Evolutionary conservation across 2,888 invertebrate species (phyloP), one percentile per base, ranked within the genome.

Genomic region (Agrilus mali): DNA sequence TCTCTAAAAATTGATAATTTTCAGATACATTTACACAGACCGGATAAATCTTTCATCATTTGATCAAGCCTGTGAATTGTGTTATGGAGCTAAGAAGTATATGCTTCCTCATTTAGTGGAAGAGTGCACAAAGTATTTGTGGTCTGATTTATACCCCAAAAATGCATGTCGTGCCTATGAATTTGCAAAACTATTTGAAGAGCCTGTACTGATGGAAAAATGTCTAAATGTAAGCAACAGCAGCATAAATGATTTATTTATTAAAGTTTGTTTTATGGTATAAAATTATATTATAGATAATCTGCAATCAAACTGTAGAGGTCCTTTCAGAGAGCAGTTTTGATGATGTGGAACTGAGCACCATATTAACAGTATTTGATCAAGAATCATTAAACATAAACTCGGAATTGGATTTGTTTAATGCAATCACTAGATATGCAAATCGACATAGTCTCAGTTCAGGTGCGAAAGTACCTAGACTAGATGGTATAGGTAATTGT

Each of bases 81-180:
- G 88, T 59, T 89, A 89, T 61, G 86, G 84, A 42, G 88, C 87
- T 8, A 89, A 89, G 58, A 89, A 89, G 58, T 89, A 89, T 55
- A 85, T 89, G 82, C 63, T 89, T 43, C 88, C 88, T 0, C 80
- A 82, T 62, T 70, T 89, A 7, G 86, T 88, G 0, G 82, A 86
- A 50, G 81, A 85, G 53, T 89, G 89, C 59, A 88, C 86, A 0
- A 77, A 80, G 48, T 88, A 80, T 57, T 67, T 89, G n/a, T 88
- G 87, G 86, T 80, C 82, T 1, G 83, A 85, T 60, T 64, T 85
- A 33, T 77, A 80, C 46, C 82, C 86, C 0, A 80, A 80, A 56
- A 88, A 87, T 65, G 88, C 86, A 1, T 88, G 87, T 51, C 68
- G 87, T 38, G 87, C 88, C 0, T 88, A 86, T 58, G 88, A 89